A percentile compares a stretch with the other conserved stretches of the same genome.
Conservation (phyloP, 1,140 invertebrate genomes). For the Drosophila grimshawi region DNA sequence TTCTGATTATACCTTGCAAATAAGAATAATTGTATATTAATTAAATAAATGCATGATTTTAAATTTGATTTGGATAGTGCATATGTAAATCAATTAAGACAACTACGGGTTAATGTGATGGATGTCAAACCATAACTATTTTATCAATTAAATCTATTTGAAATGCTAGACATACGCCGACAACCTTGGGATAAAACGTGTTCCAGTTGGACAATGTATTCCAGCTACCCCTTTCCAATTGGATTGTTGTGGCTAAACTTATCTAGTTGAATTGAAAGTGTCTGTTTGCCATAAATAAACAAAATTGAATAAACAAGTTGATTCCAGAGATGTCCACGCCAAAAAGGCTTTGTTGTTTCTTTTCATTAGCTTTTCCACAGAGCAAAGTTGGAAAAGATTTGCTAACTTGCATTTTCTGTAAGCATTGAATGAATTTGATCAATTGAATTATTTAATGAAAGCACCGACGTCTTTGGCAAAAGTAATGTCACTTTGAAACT, state of each 20-base stretch:
- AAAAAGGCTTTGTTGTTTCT: background rate
- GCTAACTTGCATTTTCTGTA: conserved; percentile 21
- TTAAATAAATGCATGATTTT: conserved; percentile 23
- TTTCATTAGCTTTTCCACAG: background rate
- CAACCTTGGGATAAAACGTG: background rate
- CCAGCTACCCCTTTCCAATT: conserved; percentile 40
- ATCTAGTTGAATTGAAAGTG: background rate
- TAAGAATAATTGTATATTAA: background rate
- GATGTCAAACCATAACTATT: conserved; percentile 57
- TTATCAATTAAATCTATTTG: conserved; percentile 63
- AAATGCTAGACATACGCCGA: conserved; percentile 47
- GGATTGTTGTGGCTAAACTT: background rate
- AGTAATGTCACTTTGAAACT: conserved; percentile 5
- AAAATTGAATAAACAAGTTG: background rate
- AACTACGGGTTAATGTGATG: conserved; percentile 46
- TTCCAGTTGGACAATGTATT: background rate
- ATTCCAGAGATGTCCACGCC: background rate
- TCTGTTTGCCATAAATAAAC: background rate
- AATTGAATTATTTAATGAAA: conserved; percentile 32
- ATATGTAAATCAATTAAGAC: conserved; percentile 44
- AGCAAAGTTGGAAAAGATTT: conserved; percentile 1
- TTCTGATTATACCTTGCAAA: too few relatives aligned
- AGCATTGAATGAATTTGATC: conserved; percentile 16
- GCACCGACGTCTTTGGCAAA: conserved; percentile 21
- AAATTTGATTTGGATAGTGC: conserved; percentile 23